phyloP scores from a whole-genome alignment of 2,113 vertebrate genomes.

The Gracilinanus agilis region DNA sequence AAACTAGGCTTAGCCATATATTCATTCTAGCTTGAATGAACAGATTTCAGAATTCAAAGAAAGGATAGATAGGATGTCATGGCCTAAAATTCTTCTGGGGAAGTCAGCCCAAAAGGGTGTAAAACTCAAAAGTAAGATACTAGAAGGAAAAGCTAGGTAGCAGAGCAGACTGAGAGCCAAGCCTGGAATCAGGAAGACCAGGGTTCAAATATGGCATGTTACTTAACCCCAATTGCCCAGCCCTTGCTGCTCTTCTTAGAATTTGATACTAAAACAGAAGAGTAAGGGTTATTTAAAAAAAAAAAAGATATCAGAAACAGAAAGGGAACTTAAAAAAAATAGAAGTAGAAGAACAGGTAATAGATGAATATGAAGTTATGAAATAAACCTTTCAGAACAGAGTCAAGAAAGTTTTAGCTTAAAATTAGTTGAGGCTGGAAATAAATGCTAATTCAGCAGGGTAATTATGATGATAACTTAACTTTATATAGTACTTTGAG shows the following conservation, averaged over 20 bases:
- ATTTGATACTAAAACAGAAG: too few relatives aligned
- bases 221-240: too few relatives aligned
- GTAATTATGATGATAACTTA: background rate
- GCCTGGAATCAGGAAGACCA: too few relatives aligned
- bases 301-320: background rate
- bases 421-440: background rate
- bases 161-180: too few relatives aligned
- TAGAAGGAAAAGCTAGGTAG: background rate
- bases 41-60: background rate
- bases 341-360: background rate
- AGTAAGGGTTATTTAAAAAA: too few relatives aligned
- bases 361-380: background rate
- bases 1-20: background rate
- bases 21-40: background rate
- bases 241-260: too few relatives aligned
- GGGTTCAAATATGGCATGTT: too few relatives aligned
- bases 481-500: background rate
- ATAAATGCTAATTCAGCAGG: background rate
- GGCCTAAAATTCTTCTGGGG: background rate
- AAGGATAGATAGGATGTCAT: background rate
- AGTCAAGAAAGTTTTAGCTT: background rate
- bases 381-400: background rate
- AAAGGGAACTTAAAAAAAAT: background rate
- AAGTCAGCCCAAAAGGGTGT: background rate
- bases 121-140: background rate